Conservation (phyloP, 1,140 invertebrate genomes). For the Batillaria attramentaria region DNA sequence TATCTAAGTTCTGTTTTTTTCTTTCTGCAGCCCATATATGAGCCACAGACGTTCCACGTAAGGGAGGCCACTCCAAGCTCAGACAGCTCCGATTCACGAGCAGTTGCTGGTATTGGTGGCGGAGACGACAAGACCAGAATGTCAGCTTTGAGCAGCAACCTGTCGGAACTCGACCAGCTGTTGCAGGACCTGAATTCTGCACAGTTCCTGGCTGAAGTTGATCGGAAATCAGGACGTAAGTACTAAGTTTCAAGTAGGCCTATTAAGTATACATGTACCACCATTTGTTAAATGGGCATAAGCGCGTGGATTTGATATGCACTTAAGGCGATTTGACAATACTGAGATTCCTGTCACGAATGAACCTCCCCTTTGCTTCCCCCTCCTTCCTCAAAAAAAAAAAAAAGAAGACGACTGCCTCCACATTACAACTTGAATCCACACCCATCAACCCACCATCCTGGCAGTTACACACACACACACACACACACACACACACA, state of each 20-base stretch:
- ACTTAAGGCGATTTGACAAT: too few species aligned
- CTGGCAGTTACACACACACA: background rate
- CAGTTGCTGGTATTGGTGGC: slow-evolving; percentile 14
- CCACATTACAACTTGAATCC: too few species aligned
- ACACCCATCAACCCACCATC: background rate
- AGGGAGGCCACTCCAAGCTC: slow-evolving; percentile 74
- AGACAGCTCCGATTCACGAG: slow-evolving; percentile 53
- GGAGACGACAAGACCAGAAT: slow-evolving; percentile 56
- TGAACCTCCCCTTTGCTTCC: too few species aligned
- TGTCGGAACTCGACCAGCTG: slow-evolving; percentile 92
- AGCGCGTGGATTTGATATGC: too few species aligned
- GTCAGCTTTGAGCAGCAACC: slow-evolving; percentile 81
- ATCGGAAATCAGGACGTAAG: slow-evolving; percentile 59
- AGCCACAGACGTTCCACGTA: slow-evolving; percentile 68
- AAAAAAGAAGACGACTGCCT: too few species aligned
- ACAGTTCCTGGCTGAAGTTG: slow-evolving; percentile 77
- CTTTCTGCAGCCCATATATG: slow-evolving; percentile 59
- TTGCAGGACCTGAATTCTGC: slow-evolving; percentile 91
- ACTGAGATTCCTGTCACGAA: too few species aligned
- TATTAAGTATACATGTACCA: too few species aligned
- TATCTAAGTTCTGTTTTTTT: slow-evolving; percentile 14
- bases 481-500: background rate
- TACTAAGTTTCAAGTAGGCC: background rate
- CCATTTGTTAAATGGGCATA: slow-evolving; percentile 25
- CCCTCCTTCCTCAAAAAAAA: background rate